Evolutionary conservation across 64 coral and sea anemone genomes (phyloP), one percentile per base, ranked within the genome.

Genomic region (Montipora sp.): DNA sequence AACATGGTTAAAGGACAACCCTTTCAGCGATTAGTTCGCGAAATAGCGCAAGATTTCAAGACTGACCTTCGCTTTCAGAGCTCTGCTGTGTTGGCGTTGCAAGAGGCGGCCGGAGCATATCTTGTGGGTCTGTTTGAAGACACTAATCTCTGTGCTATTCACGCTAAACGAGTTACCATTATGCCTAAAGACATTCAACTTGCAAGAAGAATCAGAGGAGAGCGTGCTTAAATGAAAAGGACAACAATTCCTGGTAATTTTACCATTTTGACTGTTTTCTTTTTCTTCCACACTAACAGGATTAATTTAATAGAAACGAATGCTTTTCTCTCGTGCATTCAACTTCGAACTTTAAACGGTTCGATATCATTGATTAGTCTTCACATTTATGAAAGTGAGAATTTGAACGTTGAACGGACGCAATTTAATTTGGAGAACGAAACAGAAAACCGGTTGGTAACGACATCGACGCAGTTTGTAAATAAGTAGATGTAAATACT

Each of bases 131-230:
- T 85, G 82, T 85, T 85, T 85, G 82, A 85, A 22, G 82, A 85
- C 18, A 72, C 82, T 3, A 85, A 85, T 51, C 82, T 85, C 66
- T 85, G 82, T 16, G 82, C 82, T 15, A 85, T 85, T n/a, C 82
- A 85, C 82, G 82, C 82, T 8, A 85, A 85, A 46, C 19, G 82
- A 69, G 82, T 85, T 7, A 85, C 82, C 13, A 85, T 85, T 43
- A 85, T 85, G 82, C 82, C 82, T 3, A 85, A 85, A 71, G 82
- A 85, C 82, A 85, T 85, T 71, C 82, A 85, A 46, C 82, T 85
- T 22, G 82, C 65, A 7, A 69, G 82, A 66, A 16, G 82, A 70
- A 85, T 85, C 45, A 61, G 82, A 0, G 82, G 82, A 70, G 82
- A 85, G 47, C 61, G 82, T 6, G 65, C 82, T 49, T 85, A 85